A percentile compares a stretch with the other conserved stretches of the same genome.
Evolutionary conservation across 2,888 invertebrate species (phyloP).

Genomic region (Noctua comes): DNA sequence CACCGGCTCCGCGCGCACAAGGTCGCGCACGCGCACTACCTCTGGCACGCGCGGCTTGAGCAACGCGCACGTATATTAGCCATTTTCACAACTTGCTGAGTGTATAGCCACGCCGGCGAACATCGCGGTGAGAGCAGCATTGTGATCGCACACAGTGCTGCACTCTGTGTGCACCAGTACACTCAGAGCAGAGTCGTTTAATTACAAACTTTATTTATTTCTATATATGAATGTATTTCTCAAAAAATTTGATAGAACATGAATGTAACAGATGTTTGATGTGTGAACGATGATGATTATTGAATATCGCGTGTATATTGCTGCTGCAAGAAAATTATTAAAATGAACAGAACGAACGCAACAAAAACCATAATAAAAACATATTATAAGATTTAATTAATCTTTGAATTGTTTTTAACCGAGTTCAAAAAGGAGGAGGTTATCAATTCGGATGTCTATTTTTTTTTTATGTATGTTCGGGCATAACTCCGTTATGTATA

Average conservation of each 20-base stretch:
- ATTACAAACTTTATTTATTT: not conserved
- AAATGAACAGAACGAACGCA: not conserved
- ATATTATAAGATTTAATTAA: too few relatives aligned
- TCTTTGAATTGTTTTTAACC: not conserved
- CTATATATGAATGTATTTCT: not conserved
- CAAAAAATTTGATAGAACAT: not conserved
- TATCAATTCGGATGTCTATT: too few relatives aligned
- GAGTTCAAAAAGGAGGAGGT: too few relatives aligned
- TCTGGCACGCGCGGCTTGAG: slow-evolving; percentile 41
- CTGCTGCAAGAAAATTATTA: not conserved
- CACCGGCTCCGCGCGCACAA: slow-evolving; percentile 11
- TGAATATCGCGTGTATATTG: not conserved
- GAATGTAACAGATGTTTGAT: not conserved
- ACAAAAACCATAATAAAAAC: not conserved
- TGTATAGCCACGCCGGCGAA: not conserved
- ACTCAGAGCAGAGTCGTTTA: not conserved
- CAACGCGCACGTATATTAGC: slow-evolving; percentile 38
- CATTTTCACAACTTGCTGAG: slow-evolving; percentile 16
- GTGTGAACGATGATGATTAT: not conserved
- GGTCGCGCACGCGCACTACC: slow-evolving; percentile 44
- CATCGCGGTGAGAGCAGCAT: not conserved
- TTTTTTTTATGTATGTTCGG: too few relatives aligned
- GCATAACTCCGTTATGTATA: too few relatives aligned
- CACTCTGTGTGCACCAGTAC: not conserved
- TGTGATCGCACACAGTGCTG: not conserved